A percentile compares a stretch with the other conserved stretches of the same genome.
phyloP scores from a whole-genome alignment of 2,113 vertebrate genomes.

The Prionailurus bengalensis region DNA sequence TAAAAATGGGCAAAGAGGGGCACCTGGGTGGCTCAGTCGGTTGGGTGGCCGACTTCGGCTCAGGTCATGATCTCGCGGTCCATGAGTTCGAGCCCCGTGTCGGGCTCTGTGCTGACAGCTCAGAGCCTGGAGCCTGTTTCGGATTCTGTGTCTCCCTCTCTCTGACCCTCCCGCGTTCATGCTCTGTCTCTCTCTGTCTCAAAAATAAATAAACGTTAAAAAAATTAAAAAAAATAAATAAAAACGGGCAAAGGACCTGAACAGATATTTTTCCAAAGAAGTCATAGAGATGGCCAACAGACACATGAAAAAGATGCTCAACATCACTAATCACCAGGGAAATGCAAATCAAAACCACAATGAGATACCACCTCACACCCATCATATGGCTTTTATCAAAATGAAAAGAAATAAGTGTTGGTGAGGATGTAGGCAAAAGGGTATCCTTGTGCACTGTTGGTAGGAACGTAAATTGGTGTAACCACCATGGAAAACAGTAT shows the following conservation, averaged over 20 bases:
- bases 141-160: too few species aligned
- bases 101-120: too few species aligned
- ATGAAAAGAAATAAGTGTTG: not conserved
- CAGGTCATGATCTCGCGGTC: too few species aligned
- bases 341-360: not conserved
- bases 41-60: too few species aligned
- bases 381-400: not conserved
- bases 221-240: not conserved
- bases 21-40: too few species aligned
- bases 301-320: not conserved
- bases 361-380: not conserved
- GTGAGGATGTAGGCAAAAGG: not conserved
- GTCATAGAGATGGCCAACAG: not conserved
- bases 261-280: not conserved
- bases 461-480: not conserved
- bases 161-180: too few species aligned
- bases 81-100: too few species aligned
- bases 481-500: not conserved
- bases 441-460: not conserved
- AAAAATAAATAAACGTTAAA: too few species aligned
- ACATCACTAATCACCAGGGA: not conserved
- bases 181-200: too few species aligned
- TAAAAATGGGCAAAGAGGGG: not conserved
- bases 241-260: not conserved
- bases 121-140: too few species aligned